phyloP scores from a whole-genome alignment of 2,888 invertebrate genomes.

The Nemoura dubitans region DNA sequence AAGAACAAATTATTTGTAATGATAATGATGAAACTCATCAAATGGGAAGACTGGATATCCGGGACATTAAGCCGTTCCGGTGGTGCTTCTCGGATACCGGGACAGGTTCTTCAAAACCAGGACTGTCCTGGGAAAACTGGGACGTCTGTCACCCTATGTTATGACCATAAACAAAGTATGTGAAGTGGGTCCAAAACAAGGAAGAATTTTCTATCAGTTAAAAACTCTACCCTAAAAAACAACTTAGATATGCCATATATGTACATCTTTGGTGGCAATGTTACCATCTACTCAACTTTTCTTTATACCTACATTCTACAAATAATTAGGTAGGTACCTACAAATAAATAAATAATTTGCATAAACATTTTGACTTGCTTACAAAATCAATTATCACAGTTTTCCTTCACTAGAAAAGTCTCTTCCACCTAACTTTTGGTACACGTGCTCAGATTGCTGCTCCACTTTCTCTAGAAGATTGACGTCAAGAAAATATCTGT shows the following conservation, averaged over 20 bases:
- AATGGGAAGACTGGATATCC: too few relatives aligned
- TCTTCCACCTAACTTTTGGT: slow-evolving; percentile 2
- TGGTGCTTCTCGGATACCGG: too few relatives aligned
- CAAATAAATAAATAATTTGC: background rate
- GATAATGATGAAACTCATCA: too few relatives aligned
- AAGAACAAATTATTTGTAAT: too few relatives aligned
- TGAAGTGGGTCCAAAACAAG: too few relatives aligned
- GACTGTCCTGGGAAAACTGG: too few relatives aligned
- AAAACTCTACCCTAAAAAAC: background rate
- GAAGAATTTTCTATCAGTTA: too few relatives aligned
- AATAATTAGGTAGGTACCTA: background rate
- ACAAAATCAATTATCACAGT: background rate
- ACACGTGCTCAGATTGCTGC: background rate
- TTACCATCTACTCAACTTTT: background rate
- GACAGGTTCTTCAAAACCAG: too few relatives aligned
- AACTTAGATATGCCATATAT: background rate
- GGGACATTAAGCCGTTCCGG: too few relatives aligned
- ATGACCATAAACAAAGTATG: too few relatives aligned
- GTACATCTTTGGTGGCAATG: background rate
- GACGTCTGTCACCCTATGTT: too few relatives aligned
- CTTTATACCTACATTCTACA: too few relatives aligned
- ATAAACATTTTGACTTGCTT: background rate
- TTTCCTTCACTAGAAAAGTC: background rate
- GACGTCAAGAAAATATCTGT: background rate
- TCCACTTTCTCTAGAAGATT: slow-evolving; percentile 2